These are phyloP conservation scores for Distichodus sexfasciatus DNA, from an alignment of 2,797 vertebrate species.

Conservation along the genomic window DNA sequence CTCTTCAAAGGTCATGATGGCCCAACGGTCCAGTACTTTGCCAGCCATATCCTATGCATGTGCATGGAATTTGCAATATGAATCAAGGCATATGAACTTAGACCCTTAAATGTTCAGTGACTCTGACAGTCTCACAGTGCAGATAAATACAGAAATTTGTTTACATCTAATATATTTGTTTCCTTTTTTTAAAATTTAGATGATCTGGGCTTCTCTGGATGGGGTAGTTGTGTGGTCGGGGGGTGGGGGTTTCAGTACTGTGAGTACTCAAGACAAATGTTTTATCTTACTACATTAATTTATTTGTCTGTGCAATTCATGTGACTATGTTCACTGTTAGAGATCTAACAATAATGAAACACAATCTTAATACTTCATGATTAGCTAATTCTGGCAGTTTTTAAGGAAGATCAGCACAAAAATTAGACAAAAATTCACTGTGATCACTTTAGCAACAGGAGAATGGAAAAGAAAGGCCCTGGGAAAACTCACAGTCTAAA, in stretches of 20 bases:
- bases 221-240: constrained; percentile 18
- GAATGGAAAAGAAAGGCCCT: background rate
- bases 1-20: constrained; percentile 96
- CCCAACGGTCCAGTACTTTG: constrained; percentile 96
- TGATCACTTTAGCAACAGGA: constrained; percentile 5
- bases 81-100: constrained; percentile 55
- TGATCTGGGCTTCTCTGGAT: constrained; percentile 70
- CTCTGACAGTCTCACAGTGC: constrained; percentile 55
- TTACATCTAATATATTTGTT: constrained; percentile 58
- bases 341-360: constrained; percentile 89
- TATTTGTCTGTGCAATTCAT: constrained; percentile 91
- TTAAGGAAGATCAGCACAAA: constrained; percentile 49
- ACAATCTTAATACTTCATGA: constrained; percentile 89
- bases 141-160: constrained; percentile 62
- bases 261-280: constrained; percentile 94
- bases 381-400: constrained; percentile 61
- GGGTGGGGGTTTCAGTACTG: constrained; percentile 75
- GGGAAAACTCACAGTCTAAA: background rate
- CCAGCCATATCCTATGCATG: constrained; percentile 86
- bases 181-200: constrained; percentile 82
- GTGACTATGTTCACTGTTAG: constrained; percentile 81
- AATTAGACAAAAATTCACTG: constrained; percentile 62
- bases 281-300: constrained; percentile 96
- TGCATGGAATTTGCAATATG: constrained; percentile 48
- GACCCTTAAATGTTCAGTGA: constrained; percentile 54